These are phyloP conservation scores for Andrena praecox DNA, from an alignment of 2,888 invertebrate genomes.

Conservation along the genomic window DNA sequence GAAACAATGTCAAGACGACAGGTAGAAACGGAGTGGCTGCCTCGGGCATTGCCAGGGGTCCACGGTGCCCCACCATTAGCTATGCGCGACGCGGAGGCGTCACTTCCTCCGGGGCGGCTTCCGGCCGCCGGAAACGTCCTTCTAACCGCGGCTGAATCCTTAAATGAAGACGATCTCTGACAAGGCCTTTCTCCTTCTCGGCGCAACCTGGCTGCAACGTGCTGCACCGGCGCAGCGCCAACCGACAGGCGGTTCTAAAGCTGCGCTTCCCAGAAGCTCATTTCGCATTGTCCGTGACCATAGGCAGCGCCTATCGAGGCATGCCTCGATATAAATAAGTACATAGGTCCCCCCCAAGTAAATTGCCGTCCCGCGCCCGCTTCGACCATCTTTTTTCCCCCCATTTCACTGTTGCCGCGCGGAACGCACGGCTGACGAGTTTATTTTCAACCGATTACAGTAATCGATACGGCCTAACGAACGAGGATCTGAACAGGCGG, in stretches of 20 bases:
- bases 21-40: slow-evolving; percentile 47
- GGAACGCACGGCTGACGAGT: neutral
- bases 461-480: slow-evolving; percentile 93
- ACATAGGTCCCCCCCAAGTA: too few species aligned
- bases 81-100: slow-evolving; percentile 80
- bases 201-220: slow-evolving; percentile 24
- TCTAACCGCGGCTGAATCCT: slow-evolving; percentile 81
- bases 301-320: neutral
- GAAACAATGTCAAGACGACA: slow-evolving; percentile 51
- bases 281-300: slow-evolving; percentile 14
- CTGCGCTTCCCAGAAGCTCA: slow-evolving; percentile 36
- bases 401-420: neutral
- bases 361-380: neutral
- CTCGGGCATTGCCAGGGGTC: slow-evolving; percentile 43
- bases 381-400: neutral
- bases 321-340: neutral
- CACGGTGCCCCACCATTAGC: slow-evolving; percentile 67
- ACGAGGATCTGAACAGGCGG: slow-evolving; percentile 94
- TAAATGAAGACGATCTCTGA: slow-evolving; percentile 76
- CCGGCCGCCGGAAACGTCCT: slow-evolving; percentile 83
- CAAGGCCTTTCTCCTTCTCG: slow-evolving; percentile 46
- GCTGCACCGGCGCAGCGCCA: slow-evolving; percentile 32
- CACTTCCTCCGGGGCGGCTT: slow-evolving; percentile 80
- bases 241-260: slow-evolving; percentile 45
- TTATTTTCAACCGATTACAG: slow-evolving; percentile 83